Percentiles rank a stretch among this genome's conserved stretches.
phyloP scores from a whole-genome alignment of 1,140 invertebrate genomes.

The Globodera rostochiensis region DNA sequence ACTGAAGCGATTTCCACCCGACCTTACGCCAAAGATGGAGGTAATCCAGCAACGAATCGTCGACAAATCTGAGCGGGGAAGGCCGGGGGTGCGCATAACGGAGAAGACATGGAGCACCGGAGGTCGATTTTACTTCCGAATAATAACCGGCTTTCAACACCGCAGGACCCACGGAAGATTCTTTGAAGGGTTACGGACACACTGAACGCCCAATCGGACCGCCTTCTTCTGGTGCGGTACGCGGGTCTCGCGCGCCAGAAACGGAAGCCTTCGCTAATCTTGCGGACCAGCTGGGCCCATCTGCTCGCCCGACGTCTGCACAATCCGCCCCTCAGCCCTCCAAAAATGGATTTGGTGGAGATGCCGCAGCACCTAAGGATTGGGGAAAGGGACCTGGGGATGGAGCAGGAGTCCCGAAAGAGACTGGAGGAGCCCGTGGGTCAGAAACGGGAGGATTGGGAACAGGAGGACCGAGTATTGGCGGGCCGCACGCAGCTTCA shows the following conservation, averaged over 20 bases:
- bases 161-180: slow-evolving; percentile 3
- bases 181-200: neutral
- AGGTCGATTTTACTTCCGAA: neutral
- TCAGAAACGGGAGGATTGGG: neutral
- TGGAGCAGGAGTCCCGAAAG: neutral
- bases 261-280: slow-evolving; percentile 40
- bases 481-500: slow-evolving; percentile 23
- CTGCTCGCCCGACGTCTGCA: neutral
- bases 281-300: slow-evolving; percentile 41
- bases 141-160: slow-evolving; percentile 3
- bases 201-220: neutral
- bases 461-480: slow-evolving; percentile 8
- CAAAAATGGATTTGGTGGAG: slow-evolving; percentile 16
- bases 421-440: neutral
- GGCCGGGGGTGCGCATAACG: slow-evolving; percentile 51
- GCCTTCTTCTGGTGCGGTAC: neutral
- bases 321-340: slow-evolving; percentile 7
- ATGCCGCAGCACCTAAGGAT: slow-evolving; percentile 3
- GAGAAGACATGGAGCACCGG: slow-evolving; percentile 62
- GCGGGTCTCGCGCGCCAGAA: neutral
- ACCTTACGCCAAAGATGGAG: slow-evolving; percentile 58
- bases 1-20: slow-evolving; percentile 57
- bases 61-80: slow-evolving; percentile 54
- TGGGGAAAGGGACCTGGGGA: neutral
- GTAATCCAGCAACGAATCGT: slow-evolving; percentile 62